Evolutionary conservation across 2,888 invertebrate species (phyloP), one percentile per base, ranked within the genome.

Genomic region (Syritta pipiens): DNA sequence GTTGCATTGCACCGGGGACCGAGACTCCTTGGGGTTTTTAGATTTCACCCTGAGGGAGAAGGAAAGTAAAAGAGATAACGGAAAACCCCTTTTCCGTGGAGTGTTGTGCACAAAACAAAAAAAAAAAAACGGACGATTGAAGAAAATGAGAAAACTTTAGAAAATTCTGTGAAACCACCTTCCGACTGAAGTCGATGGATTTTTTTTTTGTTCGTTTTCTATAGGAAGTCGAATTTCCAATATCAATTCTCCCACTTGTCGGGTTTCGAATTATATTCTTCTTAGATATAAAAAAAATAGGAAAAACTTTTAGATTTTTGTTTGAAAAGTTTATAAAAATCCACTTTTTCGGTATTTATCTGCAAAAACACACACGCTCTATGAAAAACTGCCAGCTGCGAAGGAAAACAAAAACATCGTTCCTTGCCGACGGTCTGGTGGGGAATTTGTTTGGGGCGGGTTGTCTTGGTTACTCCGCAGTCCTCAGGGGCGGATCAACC

Each of bases 371-470:
- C 49, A 7, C 7, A 14, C 30, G n/a, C n/a, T n/a, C n/a, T n/a
- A n/a, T n/a, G n/a, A n/a, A n/a, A n/a, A n/a, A n/a, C n/a, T n/a
- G n/a, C n/a, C n/a, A n/a, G n/a, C n/a, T 4, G 19, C 22, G 12
- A 12, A 28, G 10, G 20, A 32, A 24, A 24, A 35, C 5, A 12
- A 12, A 5, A 60, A 14, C 12, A 37, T 5, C 10, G 1, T 6
- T 12, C n/a, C 5, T 19, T 19, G 12, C 12, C n/a, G 2, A 28
- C 19, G 2, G 14, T 19, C 19, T 28, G 26, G 9, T 19, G 32
- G 37, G n/a, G n/a, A 32, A 1, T 1, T 49, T 72, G 63, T 72
- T 72, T 72, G 48, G 40, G 40, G 19, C 49, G 10, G 4, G 49
- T 72, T 72, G 49, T n/a, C 48, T 3, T 42, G 32, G 49, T 30